A percentile compares a stretch with the other conserved stretches of the same genome.
phyloP scores from a whole-genome alignment of 2,797 vertebrate species.

The Gouania willdenowi region DNA sequence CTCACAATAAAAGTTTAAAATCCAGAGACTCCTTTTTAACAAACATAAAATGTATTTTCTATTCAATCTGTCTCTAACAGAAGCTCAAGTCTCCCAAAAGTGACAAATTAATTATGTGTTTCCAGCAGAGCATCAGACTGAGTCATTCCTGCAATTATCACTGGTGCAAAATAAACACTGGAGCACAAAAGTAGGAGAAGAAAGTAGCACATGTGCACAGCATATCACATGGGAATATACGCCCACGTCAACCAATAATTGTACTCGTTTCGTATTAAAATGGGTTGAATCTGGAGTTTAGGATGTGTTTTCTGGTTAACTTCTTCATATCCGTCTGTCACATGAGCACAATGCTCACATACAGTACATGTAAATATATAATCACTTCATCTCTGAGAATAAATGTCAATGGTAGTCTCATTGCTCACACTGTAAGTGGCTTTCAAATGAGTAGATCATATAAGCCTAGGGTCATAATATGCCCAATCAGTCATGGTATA shows the following conservation, averaged over 20 bases:
- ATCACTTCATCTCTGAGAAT: too few relatives aligned
- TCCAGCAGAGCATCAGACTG: slow-evolving; percentile 42
- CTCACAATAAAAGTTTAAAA: too few relatives aligned
- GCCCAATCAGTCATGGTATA: neutral
- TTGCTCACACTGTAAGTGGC: slow-evolving; percentile 1
- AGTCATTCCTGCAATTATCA: slow-evolving; percentile 63
- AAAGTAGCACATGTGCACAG: slow-evolving; percentile 2
- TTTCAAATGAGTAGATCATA: slow-evolving; percentile 1
- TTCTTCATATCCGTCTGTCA: slow-evolving; percentile 44
- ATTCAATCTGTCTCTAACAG: neutral
- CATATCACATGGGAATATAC: slow-evolving; percentile 8
- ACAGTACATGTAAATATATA: too few relatives aligned
- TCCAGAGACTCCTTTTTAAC: too few relatives aligned
- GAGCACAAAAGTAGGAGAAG: slow-evolving; percentile 31
- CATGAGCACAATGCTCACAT: slow-evolving; percentile 38
- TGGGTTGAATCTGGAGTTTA: too few relatives aligned
- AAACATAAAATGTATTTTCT: too few relatives aligned
- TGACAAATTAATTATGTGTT: slow-evolving; percentile 60
- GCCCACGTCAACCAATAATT: slow-evolving; percentile 11
- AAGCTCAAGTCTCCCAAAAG: slow-evolving; percentile 39
- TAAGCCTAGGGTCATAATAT: slow-evolving; percentile 2
- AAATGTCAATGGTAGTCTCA: too few relatives aligned
- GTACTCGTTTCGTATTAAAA: slow-evolving; percentile 12
- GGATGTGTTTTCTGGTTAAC: too few relatives aligned
- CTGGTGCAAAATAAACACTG: slow-evolving; percentile 51